Conservation (phyloP, 2,888 invertebrate genomes). For the Galerucella nymphaeae region DNA sequence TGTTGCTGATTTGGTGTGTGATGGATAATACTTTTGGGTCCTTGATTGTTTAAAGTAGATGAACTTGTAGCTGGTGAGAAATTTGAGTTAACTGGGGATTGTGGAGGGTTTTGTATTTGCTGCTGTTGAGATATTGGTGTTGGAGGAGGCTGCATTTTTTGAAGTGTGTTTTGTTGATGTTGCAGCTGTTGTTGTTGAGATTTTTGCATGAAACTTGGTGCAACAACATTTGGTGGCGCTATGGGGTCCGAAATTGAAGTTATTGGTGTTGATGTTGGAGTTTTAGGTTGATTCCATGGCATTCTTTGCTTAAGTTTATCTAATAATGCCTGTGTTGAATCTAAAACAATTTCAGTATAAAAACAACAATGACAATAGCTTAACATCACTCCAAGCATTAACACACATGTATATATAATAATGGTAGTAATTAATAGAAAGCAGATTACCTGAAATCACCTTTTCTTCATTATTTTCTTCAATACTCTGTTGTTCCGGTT, state of each 20-base stretch:
- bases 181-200: slow-evolving; percentile 44
- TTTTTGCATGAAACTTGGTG: slow-evolving; percentile 59
- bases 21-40: slow-evolving; percentile 62
- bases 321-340: slow-evolving; percentile 75
- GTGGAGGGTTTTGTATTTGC: slow-evolving; percentile 35
- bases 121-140: slow-evolving; percentile 49
- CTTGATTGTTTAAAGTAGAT: slow-evolving; percentile 46
- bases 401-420: too few relatives aligned
- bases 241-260: slow-evolving; percentile 51
- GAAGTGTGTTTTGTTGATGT: slow-evolving; percentile 53
- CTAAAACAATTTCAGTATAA: slow-evolving; percentile 45
- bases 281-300: slow-evolving; percentile 80
- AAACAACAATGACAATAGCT: too few relatives aligned
- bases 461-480: slow-evolving; percentile 66
- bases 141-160: slow-evolving; percentile 49
- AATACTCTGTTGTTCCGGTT: slow-evolving; percentile 61
- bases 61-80: slow-evolving; percentile 45
- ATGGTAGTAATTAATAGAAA: background rate
- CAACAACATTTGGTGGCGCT: slow-evolving; percentile 60
- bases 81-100: slow-evolving; percentile 39
- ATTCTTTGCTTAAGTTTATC: slow-evolving; percentile 80
- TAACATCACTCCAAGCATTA: too few relatives aligned
- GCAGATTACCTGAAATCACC: slow-evolving; percentile 61
- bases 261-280: slow-evolving; percentile 54
- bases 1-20: slow-evolving; percentile 60